Base-by-base conservation (phyloP, 2,888 invertebrate species). In the Drosophila rellima region DNA sequence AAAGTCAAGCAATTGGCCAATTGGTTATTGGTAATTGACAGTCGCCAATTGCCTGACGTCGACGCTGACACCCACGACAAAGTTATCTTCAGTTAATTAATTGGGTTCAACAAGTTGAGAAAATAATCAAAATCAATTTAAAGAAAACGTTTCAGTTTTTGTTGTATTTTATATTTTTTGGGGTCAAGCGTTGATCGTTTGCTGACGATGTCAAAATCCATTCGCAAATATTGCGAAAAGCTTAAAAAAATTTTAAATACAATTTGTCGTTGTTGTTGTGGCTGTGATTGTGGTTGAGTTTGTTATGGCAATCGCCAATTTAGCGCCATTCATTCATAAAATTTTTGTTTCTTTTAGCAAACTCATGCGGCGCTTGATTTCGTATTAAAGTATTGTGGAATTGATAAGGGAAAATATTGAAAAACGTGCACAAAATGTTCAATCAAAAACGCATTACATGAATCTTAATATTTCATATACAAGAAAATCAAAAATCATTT, bases 71-170 rank as follows among this genome's bases (percentile, higher is more conserved):
- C 88, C 88, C 88, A 88, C 88, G 64, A 70, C 77, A 69, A 55
- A 44, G 68, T 78, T 82, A 82, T 83, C 89, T 85, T 48, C 48
- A 60, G 80, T 84, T 90, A 90, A 89, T 90, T 90, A 89, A 90
- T 89, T 90, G 90, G 80, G 90, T 90, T 90, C 90, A 90, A 90
- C 76, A 81, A 90, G 90, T 87, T 89, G 68, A 88, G 70, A 72
- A 84, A 79, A 81, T 88, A 90, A 90, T 90, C 78, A 90, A 90
- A 90, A 89, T 89, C 89, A 90, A 89, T 89, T 89, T 70, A 74
- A 80, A 68, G 72, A 59, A 54, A 50, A 50, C 35, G 35, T 26
- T 55, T 55, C 31, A 40, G 42, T 33, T 31, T 31, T 6, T 42
- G 3, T 31, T 37, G 51, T 33, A 15, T 42, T 60, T 72, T 45